Evolutionary conservation across 2,113 vertebrate species (phyloP).

Genomic region (Aegotheles bennettii): DNA sequence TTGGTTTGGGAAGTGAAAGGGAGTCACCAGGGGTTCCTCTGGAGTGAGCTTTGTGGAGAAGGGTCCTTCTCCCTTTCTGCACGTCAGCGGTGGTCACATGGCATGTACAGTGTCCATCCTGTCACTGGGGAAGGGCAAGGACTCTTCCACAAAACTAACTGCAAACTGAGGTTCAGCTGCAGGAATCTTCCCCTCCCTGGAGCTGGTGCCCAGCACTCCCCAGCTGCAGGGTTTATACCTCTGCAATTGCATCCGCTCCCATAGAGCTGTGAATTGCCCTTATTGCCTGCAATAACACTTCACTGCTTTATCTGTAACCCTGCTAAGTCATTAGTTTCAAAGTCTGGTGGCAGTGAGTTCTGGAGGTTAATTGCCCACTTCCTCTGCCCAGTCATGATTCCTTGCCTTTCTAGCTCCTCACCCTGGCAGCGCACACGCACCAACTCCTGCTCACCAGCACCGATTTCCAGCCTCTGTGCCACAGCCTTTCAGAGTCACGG

Average conservation of each 20-base stretch:
- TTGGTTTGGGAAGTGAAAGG: background rate
- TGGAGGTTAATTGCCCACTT: background rate
- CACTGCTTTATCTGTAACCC: background rate
- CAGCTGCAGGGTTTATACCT: background rate
- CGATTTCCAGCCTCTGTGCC: background rate
- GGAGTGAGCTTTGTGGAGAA: background rate
- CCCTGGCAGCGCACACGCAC: background rate
- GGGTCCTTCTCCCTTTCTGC: background rate
- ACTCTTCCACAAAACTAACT: background rate
- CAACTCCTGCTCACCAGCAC: background rate
- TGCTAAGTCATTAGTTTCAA: background rate
- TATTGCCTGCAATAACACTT: slow-evolving; percentile 12
- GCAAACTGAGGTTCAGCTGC: background rate
- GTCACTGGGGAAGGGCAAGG: background rate
- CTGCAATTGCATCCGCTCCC: background rate
- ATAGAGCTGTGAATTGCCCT: background rate
- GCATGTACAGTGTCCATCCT: background rate
- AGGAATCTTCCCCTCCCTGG: background rate
- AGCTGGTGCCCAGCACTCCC: rapidly evolving
- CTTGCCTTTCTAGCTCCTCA: background rate
- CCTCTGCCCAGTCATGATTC: background rate
- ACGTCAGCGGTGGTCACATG: background rate
- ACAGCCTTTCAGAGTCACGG: background rate
- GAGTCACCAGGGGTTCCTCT: background rate
- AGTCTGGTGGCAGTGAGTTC: background rate